phyloP scores from a whole-genome alignment of 2,113 vertebrate species.

The Sander vitreus region DNA sequence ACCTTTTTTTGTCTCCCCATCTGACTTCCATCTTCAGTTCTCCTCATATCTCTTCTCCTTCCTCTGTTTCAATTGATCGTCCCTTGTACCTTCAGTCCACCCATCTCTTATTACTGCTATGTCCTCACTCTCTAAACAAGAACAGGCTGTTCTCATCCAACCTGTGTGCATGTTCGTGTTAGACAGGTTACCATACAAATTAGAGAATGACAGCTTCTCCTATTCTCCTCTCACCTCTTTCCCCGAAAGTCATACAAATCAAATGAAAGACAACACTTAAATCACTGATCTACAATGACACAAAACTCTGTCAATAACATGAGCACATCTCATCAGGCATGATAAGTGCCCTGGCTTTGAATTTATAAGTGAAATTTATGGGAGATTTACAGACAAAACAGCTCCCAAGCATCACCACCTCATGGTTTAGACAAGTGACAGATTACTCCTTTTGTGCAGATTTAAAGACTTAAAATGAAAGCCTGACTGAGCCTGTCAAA shows the following conservation, averaged over 20 bases:
- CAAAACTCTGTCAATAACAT: conserved; percentile 50
- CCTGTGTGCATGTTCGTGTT: conserved; percentile 22
- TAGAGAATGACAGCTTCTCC: conserved; percentile 28
- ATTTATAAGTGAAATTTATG: conserved; percentile 37
- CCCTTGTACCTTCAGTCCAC: conserved; percentile 4
- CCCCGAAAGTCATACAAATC: conserved; percentile 39
- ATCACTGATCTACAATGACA: conserved; percentile 34
- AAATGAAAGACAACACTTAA: conserved; percentile 44
- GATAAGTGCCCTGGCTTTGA: conserved; percentile 4
- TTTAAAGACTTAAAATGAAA: conserved; percentile 48
- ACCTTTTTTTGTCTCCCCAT: neutral
- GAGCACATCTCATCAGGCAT: conserved; percentile 14
- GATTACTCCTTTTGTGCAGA: conserved; percentile 47
- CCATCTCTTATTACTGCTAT: conserved; percentile 16
- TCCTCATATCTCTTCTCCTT: conserved; percentile 7
- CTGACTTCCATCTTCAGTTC: conserved; percentile 3
- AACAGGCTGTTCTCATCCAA: conserved; percentile 33
- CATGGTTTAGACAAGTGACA: conserved; percentile 38
- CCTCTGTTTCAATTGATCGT: conserved; percentile 34
- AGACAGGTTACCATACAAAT: conserved; percentile 45
- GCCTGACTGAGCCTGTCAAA: conserved; percentile 32
- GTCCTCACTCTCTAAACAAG: conserved; percentile 24
- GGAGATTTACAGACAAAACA: conserved; percentile 35
- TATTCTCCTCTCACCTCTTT: conserved; percentile 6
- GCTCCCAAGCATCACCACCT: conserved; percentile 14